phyloP scores from a whole-genome alignment of 2,888 invertebrate species.

The Spodoptera littoralis region DNA sequence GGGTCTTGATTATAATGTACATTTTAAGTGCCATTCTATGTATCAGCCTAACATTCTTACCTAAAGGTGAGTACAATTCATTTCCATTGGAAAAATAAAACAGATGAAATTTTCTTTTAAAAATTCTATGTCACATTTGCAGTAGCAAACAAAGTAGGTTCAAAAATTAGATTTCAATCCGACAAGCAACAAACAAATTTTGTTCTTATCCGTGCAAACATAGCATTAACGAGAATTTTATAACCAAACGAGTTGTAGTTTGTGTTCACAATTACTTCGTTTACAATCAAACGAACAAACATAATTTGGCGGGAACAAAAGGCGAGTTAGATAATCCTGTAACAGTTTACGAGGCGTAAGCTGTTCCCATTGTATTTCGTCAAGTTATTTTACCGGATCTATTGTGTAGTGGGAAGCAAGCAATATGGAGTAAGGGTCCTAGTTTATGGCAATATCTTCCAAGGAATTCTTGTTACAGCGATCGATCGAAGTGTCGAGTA shows the following conservation, averaged over 20 bases:
- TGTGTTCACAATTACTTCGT: constrained; percentile 55
- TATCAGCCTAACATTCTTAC: constrained; percentile 89
- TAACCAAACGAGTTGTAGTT: constrained; percentile 41
- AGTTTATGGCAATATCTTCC: constrained; percentile 3
- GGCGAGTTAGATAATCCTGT: constrained; percentile 68
- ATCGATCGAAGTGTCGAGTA: not conserved
- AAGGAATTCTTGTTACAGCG: constrained; percentile 5
- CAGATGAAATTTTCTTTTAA: not conserved
- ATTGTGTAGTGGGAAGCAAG: constrained; percentile 22
- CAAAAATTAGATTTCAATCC: not conserved
- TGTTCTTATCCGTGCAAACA: constrained; percentile 8
- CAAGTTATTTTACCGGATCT: constrained; percentile 11
- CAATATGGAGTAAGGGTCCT: constrained; percentile 3
- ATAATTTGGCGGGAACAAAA: constrained; percentile 73
- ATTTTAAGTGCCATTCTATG: constrained; percentile 90
- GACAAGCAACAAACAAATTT: not conserved
- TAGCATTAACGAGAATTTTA: constrained; percentile 30
- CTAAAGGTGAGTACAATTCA: constrained; percentile 81
- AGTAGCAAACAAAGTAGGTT: too few relatives aligned
- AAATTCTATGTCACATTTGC: too few relatives aligned
- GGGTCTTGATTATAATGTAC: constrained; percentile 90
- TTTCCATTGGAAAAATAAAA: too few relatives aligned
- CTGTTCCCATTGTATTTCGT: constrained; percentile 44
- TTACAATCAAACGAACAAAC: constrained; percentile 68
- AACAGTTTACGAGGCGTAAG: constrained; percentile 54